phyloP scores from a whole-genome alignment of 1,140 invertebrate species.

The Zophobas atratus region DNA sequence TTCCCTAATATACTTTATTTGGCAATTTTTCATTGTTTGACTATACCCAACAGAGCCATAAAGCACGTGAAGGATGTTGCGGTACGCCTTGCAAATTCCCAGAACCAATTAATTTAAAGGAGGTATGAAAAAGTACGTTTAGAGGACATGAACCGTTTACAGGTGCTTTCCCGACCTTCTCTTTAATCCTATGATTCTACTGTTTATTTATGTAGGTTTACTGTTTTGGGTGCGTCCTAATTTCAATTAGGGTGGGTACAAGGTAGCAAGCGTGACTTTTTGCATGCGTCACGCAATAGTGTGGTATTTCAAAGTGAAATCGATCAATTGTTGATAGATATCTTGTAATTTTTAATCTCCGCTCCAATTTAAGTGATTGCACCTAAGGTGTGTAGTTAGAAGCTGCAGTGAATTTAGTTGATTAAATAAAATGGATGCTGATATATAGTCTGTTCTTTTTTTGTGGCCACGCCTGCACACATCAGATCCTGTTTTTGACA shows the following conservation, averaged over 20 bases:
- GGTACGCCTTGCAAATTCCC: neutral
- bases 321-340: neutral
- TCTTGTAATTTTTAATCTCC: neutral
- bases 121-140: too few relatives aligned
- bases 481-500: too few relatives aligned
- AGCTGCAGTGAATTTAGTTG: too few relatives aligned
- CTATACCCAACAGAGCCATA: neutral
- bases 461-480: too few relatives aligned
- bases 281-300: constrained; percentile 9
- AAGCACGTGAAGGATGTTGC: neutral
- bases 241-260: neutral
- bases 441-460: too few relatives aligned
- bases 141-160: too few relatives aligned
- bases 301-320: neutral
- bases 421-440: too few relatives aligned
- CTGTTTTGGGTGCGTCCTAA: constrained; percentile 1
- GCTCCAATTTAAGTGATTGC: neutral
- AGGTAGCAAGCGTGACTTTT: neutral
- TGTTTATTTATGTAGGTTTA: too few relatives aligned
- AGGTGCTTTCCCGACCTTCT: too few relatives aligned
- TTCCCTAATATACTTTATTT: neutral
- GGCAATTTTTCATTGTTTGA: constrained; percentile 6
- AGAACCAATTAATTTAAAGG: neutral
- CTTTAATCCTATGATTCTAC: too few relatives aligned
- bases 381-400: neutral